These are phyloP conservation scores for Aphaenogaster rudis DNA, from an alignment of 1,140 invertebrate genomes.

Conservation along the genomic window DNA sequence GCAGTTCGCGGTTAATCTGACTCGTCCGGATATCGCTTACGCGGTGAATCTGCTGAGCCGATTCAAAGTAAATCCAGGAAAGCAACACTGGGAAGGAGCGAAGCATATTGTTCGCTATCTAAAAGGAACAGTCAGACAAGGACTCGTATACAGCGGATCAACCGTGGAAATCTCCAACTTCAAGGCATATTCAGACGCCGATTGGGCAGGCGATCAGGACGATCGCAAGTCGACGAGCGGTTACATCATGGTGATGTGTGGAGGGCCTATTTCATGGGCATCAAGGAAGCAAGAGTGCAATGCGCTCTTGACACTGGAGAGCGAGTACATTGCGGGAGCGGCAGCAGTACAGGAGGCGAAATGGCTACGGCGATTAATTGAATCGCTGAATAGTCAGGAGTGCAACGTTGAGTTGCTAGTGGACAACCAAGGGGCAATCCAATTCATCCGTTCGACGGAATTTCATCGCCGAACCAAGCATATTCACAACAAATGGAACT, in stretches of 20 bases:
- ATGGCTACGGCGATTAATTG: background rate
- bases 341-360: background rate
- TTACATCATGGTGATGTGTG: background rate
- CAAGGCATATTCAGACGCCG: background rate
- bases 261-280: background rate
- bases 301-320: background rate
- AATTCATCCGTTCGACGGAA: background rate
- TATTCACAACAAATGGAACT: conserved; percentile 38
- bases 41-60: conserved; percentile 9
- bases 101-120: conserved; percentile 1
- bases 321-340: background rate
- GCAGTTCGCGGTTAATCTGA: conserved; percentile 12
- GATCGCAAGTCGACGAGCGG: background rate
- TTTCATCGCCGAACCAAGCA: conserved; percentile 8
- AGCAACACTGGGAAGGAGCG: background rate
- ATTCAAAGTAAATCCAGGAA: background rate
- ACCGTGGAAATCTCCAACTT: no score
- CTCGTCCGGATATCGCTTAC: background rate
- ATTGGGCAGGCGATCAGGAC: background rate
- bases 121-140: background rate
- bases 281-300: background rate
- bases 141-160: background rate
- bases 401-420: background rate
- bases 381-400: background rate
- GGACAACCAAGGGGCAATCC: background rate